Conservation (phyloP, 2,113 vertebrate species). For the Sinocyclocheilus anshuiensis region DNA sequence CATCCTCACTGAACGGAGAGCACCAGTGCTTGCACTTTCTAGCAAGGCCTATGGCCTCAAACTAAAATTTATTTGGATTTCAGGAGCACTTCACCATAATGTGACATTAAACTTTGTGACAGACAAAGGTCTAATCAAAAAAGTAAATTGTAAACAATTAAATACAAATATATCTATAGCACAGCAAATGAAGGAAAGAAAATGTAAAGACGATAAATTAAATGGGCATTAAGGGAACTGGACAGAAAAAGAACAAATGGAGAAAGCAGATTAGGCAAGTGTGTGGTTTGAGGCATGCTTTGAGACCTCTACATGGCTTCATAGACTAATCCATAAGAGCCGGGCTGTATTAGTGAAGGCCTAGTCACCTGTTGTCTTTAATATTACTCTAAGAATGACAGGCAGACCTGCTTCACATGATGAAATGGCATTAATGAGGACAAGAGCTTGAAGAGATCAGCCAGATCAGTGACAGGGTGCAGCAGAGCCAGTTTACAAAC, state of each 20-base stretch:
- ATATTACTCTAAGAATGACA: slow-evolving; percentile 12
- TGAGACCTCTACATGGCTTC: neutral
- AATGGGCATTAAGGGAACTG: neutral
- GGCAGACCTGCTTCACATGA: slow-evolving; percentile 14
- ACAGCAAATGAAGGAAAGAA: neutral
- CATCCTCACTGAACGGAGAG: neutral
- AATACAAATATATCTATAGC: neutral
- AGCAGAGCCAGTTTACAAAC: neutral
- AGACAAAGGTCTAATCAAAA: neutral
- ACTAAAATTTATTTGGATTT: neutral
- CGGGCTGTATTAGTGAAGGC: slow-evolving; percentile 20
- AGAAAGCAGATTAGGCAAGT: slow-evolving; percentile 10
- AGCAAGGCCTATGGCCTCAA: neutral
- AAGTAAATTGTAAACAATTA: neutral
- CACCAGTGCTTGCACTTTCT: neutral
- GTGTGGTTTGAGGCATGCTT: slow-evolving; percentile 17
- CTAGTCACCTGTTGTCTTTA: slow-evolving; percentile 32
- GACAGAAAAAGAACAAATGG: neutral
- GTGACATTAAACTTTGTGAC: neutral
- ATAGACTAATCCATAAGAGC: slow-evolving; percentile 20
- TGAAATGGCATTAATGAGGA: neutral
- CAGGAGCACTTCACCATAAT: neutral
- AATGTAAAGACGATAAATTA: neutral
- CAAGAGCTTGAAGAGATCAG: slow-evolving; percentile 11
- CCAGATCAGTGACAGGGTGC: slow-evolving; percentile 1